A percentile compares a stretch with the other conserved stretches of the same genome.
phyloP scores from a whole-genome alignment of 2,113 vertebrate species.

The Baryphthengus martii region DNA sequence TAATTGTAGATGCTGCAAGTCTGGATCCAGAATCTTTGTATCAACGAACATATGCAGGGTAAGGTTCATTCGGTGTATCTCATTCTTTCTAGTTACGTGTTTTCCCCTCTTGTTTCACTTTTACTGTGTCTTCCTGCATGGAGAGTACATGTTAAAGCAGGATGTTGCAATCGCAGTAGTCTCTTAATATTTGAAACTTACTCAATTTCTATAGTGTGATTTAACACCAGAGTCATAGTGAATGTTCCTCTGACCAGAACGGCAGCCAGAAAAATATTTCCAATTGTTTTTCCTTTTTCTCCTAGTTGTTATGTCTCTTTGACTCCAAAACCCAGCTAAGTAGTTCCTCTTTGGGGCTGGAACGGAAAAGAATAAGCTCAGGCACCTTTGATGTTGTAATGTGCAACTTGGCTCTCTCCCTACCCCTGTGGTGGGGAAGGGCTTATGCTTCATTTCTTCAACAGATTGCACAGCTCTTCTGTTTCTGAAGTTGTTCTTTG shows the following conservation, averaged over 20 bases:
- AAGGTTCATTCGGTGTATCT: slow-evolving; percentile 56
- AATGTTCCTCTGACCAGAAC: not conserved
- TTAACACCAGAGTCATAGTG: not conserved
- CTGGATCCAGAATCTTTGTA: slow-evolving; percentile 96
- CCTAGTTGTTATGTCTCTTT: not conserved
- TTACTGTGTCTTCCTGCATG: not conserved
- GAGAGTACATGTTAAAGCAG: not conserved
- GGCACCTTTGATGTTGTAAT: not conserved
- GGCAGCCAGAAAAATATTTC: not conserved
- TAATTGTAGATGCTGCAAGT: slow-evolving; percentile 94
- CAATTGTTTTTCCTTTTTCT: not conserved
- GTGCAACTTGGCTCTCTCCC: not conserved
- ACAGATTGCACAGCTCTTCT: not conserved
- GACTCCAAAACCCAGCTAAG: not conserved
- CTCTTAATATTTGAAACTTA: not conserved
- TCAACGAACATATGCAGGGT: slow-evolving; percentile 96
- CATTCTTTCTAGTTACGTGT: not conserved
- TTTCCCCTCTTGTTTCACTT: not conserved
- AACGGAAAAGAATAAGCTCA: not conserved
- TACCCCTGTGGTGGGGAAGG: not conserved
- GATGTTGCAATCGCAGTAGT: not conserved
- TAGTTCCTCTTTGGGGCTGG: not conserved
- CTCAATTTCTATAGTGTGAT: not conserved
- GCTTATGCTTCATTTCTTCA: not conserved
- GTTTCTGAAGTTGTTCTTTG: not conserved